phyloP scores from a whole-genome alignment of 2,113 vertebrate species.

The Lasiurus cinereus region DNA sequence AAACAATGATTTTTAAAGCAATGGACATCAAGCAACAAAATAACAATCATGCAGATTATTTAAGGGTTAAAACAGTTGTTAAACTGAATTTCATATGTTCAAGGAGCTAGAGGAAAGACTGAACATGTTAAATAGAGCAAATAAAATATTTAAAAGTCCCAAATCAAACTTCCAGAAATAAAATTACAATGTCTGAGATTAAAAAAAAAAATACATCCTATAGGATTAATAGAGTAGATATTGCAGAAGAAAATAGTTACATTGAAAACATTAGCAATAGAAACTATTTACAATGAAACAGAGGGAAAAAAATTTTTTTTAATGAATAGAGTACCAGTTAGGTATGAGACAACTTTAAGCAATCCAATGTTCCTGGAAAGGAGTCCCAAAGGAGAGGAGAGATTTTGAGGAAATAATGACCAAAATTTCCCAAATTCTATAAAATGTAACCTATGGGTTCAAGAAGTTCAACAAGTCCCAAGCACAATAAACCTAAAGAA shows the following conservation, averaged over 20 bases:
- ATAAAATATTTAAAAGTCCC: neutral
- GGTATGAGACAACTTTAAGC: neutral
- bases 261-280: neutral
- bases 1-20: neutral
- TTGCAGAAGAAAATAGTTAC: neutral
- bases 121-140: neutral
- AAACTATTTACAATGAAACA: neutral
- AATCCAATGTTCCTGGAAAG: neutral
- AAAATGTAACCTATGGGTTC: neutral
- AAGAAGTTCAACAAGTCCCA: neutral
- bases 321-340: neutral
- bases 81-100: neutral
- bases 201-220: neutral
- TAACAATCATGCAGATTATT: neutral
- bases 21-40: neutral
- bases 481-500: neutral
- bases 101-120: neutral
- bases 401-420: neutral
- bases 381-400: neutral
- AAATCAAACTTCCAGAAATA: neutral
- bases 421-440: constrained; percentile 4
- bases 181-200: neutral
- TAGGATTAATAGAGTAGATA: neutral
- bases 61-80: neutral
- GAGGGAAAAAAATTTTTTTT: neutral